Evolutionary conservation across 2,113 vertebrate genomes (phyloP).

Genomic region (Porphyrio hochstetteri): DNA sequence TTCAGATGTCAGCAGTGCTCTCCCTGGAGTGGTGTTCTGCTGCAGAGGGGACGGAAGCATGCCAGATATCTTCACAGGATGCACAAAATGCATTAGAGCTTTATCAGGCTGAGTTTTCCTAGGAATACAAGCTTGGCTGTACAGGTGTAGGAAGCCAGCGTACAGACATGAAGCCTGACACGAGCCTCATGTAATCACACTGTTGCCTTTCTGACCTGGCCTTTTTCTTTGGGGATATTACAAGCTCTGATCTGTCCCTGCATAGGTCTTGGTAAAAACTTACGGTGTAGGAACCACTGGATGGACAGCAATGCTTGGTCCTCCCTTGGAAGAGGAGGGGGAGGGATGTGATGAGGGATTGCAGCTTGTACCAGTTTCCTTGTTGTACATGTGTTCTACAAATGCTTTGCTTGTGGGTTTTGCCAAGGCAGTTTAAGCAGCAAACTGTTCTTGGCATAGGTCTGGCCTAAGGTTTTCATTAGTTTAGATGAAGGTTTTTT

Average conservation of each 20-base stretch:
- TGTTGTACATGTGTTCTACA: neutral
- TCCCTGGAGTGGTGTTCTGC: neutral
- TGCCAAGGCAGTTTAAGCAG: neutral
- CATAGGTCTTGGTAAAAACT: neutral
- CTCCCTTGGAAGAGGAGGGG: neutral
- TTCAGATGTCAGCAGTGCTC: neutral
- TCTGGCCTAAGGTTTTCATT: neutral
- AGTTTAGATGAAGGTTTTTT: neutral
- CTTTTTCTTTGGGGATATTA: neutral
- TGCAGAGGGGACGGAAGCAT: neutral
- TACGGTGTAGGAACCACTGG: neutral
- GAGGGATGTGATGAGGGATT: neutral
- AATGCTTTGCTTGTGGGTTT: neutral
- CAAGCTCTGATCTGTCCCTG: neutral
- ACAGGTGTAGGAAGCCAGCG: neutral
- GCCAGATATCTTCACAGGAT: neutral
- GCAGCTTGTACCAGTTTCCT: neutral
- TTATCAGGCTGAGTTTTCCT: neutral
- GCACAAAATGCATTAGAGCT: neutral
- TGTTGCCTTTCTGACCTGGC: neutral
- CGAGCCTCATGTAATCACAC: neutral
- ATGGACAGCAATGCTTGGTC: neutral
- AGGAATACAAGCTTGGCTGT: neutral
- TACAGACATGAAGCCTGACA: neutral
- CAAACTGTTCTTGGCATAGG: neutral